These are phyloP conservation scores for Corythoichthys haematopterus DNA, from an alignment of 2,113 vertebrate genomes.

Conservation along the genomic window DNA sequence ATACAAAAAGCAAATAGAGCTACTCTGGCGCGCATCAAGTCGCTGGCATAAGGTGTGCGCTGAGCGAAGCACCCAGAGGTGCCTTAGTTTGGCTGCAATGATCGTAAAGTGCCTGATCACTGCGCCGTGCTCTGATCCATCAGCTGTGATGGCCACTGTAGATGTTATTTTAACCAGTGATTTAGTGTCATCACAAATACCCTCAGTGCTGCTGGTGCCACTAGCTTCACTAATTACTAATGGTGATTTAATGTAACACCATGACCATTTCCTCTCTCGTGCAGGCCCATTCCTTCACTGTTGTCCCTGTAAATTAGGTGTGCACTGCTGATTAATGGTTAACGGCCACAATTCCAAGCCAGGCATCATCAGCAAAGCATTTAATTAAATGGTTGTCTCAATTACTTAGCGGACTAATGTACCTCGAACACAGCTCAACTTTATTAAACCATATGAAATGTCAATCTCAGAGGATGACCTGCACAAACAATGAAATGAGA, in stretches of 20 bases:
- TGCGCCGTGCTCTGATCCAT: constrained; percentile 33
- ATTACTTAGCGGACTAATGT: constrained; percentile 67
- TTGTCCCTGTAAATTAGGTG: constrained; percentile 72
- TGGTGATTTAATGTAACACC: constrained; percentile 61
- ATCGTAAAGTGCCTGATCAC: constrained; percentile 35
- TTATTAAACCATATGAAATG: constrained; percentile 55
- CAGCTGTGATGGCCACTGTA: constrained; percentile 34
- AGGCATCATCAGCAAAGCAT: constrained; percentile 64
- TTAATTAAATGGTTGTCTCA: constrained; percentile 70
- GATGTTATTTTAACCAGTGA: constrained; percentile 38
- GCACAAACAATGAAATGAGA: constrained; percentile 10
- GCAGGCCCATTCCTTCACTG: constrained; percentile 47
- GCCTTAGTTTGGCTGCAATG: constrained; percentile 43
- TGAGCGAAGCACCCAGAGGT: constrained; percentile 37
- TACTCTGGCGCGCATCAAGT: constrained; percentile 49
- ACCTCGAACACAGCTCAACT: constrained; percentile 54
- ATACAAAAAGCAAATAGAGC: constrained; percentile 64
- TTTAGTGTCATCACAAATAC: constrained; percentile 36
- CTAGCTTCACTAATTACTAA: constrained; percentile 61
- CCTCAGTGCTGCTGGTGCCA: constrained; percentile 25
- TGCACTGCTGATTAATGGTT: constrained; percentile 67
- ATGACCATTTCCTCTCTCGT: constrained; percentile 48
- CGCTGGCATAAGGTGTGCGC: constrained; percentile 51
- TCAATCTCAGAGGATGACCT: constrained; percentile 16
- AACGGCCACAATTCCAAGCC: constrained; percentile 59